Evolutionary conservation across 2,888 invertebrate species (phyloP), one percentile per base, ranked within the genome.

Genomic region (Lochmaea capreae): DNA sequence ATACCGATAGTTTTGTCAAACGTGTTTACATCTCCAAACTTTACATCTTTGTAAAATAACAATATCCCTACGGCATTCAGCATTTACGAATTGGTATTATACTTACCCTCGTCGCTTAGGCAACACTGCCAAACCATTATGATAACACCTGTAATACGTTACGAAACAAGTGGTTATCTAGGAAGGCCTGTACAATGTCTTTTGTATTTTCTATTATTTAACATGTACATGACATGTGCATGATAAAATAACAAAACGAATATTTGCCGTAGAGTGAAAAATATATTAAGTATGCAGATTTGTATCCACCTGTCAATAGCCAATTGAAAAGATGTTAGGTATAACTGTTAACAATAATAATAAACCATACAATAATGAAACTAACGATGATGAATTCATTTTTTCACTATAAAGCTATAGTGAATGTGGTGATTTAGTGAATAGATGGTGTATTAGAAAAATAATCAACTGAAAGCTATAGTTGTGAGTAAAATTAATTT

Each of bases 111-210:
- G 52, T 61, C 6, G 43, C 65, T 26, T 10, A 65, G 73, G 62
- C 73, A 73, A 73, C 73, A 14, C 52, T 61, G n/a, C 12, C 42
- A 14, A 58, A 52, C 68, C 67, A 75, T 75, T 71, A 72, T 65
- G 65, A 63, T 72, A 71, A 69, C 75, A 75, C 75, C 75, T 75
- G 75, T 75, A 75, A 63, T 43, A 68, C 70, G 72, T 73, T 74
- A 57, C 57, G 14, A 12, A 73, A 73, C 75, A 75, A 72, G 75
- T 75, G 75, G 70, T 65, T 62, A 69, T 63, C 68, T 75, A 69
- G 70, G 71, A 71, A 65, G 71, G 57, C 42, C 43, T 73, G 67
- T 52, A 62, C 52, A 72, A 58, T 67, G 58, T 52, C 73, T 73
- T 22, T 69, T 69, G 62, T 69, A 58, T 52, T 61, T 73, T 69